Evolutionary conservation across 1,140 invertebrate species (phyloP).

Genomic region (Drosophila parvula): DNA sequence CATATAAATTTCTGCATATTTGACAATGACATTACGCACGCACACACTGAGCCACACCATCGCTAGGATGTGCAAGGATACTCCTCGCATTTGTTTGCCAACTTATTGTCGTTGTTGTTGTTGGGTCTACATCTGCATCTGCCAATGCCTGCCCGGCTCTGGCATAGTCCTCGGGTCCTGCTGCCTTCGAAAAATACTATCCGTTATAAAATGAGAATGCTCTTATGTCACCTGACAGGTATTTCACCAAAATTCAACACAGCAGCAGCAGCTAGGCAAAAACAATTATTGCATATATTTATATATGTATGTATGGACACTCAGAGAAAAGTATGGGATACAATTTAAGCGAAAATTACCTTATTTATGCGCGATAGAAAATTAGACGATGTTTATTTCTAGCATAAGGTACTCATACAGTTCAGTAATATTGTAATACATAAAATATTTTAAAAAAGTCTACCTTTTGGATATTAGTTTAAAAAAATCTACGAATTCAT

Average conservation of each 20-base stretch:
- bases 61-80: slow-evolving; percentile 9
- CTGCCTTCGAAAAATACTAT: slow-evolving; percentile 65
- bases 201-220: slow-evolving; percentile 58
- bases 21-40: slow-evolving; percentile 68
- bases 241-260: slow-evolving; percentile 70
- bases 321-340: no score
- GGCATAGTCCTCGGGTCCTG: slow-evolving; percentile 1
- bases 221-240: slow-evolving; percentile 76
- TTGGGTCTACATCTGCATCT: slow-evolving; percentile 11
- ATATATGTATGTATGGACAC: no score
- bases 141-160: slow-evolving; percentile 29
- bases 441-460: no score
- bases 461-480: no score
- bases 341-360: no score
- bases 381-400: no score
- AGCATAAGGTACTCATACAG: no score
- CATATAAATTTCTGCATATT: slow-evolving; percentile 79
- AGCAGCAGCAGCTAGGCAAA: slow-evolving; percentile 50
- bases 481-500: no score
- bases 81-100: slow-evolving; percentile 50
- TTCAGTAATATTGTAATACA: no score
- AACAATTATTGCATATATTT: slow-evolving; percentile 68
- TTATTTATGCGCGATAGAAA: no score
- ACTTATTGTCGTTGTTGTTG: slow-evolving; percentile 48
- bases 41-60: slow-evolving; percentile 28